Base-by-base conservation (phyloP, 2,113 vertebrate genomes). In the Sclerurus mexicanus region DNA sequence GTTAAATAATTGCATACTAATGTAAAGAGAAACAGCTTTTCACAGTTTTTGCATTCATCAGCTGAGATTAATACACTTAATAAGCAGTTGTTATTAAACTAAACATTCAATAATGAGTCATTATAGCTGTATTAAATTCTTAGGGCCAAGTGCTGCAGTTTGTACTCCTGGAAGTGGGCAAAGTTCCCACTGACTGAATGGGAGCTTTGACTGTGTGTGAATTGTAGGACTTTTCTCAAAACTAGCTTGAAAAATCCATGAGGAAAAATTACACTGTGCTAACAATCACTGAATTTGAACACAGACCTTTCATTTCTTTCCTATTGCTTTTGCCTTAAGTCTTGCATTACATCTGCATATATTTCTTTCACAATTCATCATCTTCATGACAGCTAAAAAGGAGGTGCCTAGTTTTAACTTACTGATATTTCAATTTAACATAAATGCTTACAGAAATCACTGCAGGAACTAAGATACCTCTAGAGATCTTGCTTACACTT, bases 11-110 rank as follows among this genome's bases (percentile, higher is more conserved):
- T 89, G 81, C 86, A 78, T 74, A 18, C n/a, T 92, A 92, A 94
- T 79, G 60, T 71, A 94, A 97, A 85, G 91, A 89, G 90, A 94
- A 96, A 24, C 66, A 94, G 73, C 46, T 95, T 97, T 93, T 79
- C 83, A 86, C 52, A 74, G 62, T 71, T 94, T 80, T 92, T 77
- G 64, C 85, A 86, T 90, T 96, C 92, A 90, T 93, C 86, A 93
- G 55, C 83, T 84, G 67, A 86, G 71, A 95, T 90, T 96, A 95
- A 95, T 90, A 80, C 30, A 80, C 33, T 92, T 91, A 95, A 95
- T 93, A 94, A 96, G 86, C 74, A 76, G 77, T 75, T 95, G 66
- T 84, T 94, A 83, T 84, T 88, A 82, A 93, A 94, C 77, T 80
- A 91, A 97, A 90, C 42, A 86, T 80, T 83, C 78, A 85, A 86